Conservation (phyloP, 2,113 vertebrate genomes). For the Urocynchramus pylzowi region DNA sequence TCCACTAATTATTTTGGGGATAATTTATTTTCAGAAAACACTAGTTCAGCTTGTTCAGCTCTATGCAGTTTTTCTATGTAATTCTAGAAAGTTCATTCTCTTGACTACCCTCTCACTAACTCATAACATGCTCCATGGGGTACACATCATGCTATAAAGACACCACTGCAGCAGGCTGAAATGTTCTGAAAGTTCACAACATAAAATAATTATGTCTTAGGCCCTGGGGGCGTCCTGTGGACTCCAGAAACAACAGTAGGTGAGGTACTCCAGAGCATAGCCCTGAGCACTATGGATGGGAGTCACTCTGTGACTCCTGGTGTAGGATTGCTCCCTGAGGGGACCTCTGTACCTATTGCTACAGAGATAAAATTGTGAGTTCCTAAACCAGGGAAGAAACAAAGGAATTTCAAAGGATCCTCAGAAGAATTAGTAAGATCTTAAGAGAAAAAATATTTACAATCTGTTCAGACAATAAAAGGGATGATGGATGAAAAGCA, state of each 20-base stretch:
- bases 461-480: neutral
- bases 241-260: neutral
- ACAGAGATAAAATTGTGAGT: neutral
- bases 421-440: neutral
- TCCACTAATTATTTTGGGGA: neutral
- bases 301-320: neutral
- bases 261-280: neutral
- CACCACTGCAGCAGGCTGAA: neutral
- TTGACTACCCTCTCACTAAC: neutral
- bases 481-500: neutral
- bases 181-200: neutral
- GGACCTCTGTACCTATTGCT: neutral
- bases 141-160: neutral
- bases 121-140: neutral
- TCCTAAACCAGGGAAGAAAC: neutral
- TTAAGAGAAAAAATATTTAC: slow-evolving; percentile 6
- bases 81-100: neutral
- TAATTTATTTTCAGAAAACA: neutral
- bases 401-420: neutral
- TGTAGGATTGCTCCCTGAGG: neutral
- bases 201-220: neutral
- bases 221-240: fast-evolving
- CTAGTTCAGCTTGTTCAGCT: neutral
- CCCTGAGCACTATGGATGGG: neutral
- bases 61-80: neutral